Percentiles rank a stretch among this genome's conserved stretches.
Evolutionary conservation across 2,888 invertebrate genomes (phyloP).

Genomic region (Cremastinae sp.): DNA sequence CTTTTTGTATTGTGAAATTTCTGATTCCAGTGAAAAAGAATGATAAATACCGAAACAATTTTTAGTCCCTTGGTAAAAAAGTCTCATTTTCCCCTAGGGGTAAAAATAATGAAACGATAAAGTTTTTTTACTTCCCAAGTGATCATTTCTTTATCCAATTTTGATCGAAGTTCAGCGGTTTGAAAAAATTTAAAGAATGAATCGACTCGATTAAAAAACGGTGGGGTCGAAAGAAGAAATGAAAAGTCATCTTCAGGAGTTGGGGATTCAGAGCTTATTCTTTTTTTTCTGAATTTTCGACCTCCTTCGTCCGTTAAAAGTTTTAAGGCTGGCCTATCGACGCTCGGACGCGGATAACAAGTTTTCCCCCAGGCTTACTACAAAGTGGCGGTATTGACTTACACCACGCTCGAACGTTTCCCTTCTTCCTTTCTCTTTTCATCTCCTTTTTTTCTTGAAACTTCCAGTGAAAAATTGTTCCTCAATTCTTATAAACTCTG

Average conservation of each 20-base stretch:
- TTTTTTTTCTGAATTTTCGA: constrained; percentile 7
- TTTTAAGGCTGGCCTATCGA: constrained; percentile 43
- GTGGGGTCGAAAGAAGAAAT: not conserved
- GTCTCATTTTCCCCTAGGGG: not conserved
- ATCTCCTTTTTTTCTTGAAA: not conserved
- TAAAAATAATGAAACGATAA: not conserved
- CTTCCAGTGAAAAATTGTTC: not conserved
- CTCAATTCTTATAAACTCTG: not conserved
- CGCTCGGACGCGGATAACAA: constrained; percentile 32
- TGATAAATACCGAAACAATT: too few species aligned
- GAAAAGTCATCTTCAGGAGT: not conserved
- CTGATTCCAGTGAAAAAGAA: too few species aligned
- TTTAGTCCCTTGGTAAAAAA: too few species aligned
- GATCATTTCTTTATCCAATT: not conserved
- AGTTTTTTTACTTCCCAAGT: not conserved
- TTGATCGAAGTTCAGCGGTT: not conserved
- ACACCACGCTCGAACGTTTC: constrained; percentile 42
- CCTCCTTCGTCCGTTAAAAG: constrained; percentile 45
- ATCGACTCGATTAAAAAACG: not conserved
- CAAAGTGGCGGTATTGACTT: constrained; percentile 49
- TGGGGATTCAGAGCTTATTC: not conserved
- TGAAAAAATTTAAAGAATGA: not conserved
- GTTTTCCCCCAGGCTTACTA: constrained; percentile 28
- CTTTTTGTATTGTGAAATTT: too few species aligned
- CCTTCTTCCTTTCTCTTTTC: constrained; percentile 5